Evolutionary conservation across 2,113 vertebrate species (phyloP).

Genomic region (Strix uralensis): DNA sequence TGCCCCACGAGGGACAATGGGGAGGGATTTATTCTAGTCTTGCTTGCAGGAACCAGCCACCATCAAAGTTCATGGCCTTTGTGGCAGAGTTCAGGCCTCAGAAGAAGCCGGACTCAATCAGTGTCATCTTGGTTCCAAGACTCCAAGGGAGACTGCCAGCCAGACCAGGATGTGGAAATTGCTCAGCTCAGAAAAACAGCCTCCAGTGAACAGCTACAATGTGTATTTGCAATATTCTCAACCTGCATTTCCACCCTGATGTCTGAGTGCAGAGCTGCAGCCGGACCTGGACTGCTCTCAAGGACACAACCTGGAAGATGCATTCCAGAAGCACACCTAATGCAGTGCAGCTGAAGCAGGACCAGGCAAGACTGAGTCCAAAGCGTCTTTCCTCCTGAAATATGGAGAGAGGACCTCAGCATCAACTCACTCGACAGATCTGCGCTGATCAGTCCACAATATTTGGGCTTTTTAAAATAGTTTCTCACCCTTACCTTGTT

Average conservation of each 20-base stretch:
- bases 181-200: not conserved
- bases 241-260: not conserved
- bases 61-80: not conserved
- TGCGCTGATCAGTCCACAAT: accelerated
- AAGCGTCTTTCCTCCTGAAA: not conserved
- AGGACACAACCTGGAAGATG: not conserved
- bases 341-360: not conserved
- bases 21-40: not conserved
- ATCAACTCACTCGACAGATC: accelerated
- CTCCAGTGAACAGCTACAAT: not conserved
- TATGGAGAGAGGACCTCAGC: not conserved
- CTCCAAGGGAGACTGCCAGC: not conserved
- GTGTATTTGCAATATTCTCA: accelerated
- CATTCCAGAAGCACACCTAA: not conserved
- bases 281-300: not conserved
- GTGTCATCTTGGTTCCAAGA: not conserved
- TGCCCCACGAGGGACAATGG: accelerated
- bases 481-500: not conserved
- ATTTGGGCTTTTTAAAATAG: not conserved
- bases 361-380: not conserved
- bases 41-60: not conserved
- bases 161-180: not conserved
- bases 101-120: not conserved
- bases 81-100: not conserved
- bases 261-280: not conserved